phyloP scores from a whole-genome alignment of 2,888 invertebrate species.

The Philonicus albiceps region DNA sequence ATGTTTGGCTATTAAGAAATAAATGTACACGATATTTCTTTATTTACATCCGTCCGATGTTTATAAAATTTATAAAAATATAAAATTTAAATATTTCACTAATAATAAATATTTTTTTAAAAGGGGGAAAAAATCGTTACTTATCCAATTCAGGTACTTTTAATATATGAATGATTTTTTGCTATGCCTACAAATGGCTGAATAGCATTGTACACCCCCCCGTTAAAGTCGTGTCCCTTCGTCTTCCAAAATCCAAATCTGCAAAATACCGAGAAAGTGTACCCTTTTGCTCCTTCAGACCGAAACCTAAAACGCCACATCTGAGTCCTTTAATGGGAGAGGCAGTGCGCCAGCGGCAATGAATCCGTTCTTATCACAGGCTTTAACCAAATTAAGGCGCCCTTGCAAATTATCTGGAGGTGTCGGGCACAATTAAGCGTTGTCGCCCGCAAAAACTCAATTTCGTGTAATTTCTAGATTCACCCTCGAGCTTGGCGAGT shows the following conservation, averaged over 20 bases:
- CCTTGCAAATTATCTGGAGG: conserved; percentile 22
- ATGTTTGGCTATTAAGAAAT: too few relatives aligned
- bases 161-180: too few relatives aligned
- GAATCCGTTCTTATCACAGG: conserved; percentile 24
- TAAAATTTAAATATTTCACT: too few relatives aligned
- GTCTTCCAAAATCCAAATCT: not conserved
- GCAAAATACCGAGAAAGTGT: not conserved
- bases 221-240: not conserved
- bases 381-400: conserved; percentile 10
- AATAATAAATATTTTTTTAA: too few relatives aligned
- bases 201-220: not conserved
- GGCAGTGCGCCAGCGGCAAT: not conserved
- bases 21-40: too few relatives aligned
- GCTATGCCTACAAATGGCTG: not conserved
- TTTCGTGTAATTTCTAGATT: conserved; percentile 1
- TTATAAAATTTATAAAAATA: too few relatives aligned
- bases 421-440: conserved; percentile 28
- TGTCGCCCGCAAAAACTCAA: conserved; percentile 39
- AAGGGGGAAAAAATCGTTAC: too few relatives aligned
- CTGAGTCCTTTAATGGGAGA: not conserved
- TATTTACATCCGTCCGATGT: too few relatives aligned
- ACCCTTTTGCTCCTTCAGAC: not conserved
- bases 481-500: not conserved
- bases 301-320: not conserved
- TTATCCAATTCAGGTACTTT: not conserved